phyloP scores from a whole-genome alignment of 1,140 invertebrate genomes.

The Zelostemma sp. region DNA sequence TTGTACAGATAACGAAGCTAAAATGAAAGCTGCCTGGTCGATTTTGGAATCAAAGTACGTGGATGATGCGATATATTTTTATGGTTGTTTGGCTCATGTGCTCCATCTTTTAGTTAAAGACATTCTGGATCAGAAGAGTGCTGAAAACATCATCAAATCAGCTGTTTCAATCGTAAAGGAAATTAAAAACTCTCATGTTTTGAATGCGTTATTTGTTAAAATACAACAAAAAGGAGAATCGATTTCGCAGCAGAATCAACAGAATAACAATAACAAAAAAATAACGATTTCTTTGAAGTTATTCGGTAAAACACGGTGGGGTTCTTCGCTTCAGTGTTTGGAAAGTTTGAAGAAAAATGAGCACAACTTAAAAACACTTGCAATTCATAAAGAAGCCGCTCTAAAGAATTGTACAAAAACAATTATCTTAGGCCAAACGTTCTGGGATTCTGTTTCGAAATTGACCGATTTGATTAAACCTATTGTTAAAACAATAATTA shows the following conservation, averaged over 20 bases:
- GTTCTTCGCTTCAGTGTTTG: constrained; percentile 38
- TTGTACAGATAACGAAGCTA: constrained; percentile 46
- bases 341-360: constrained; percentile 44
- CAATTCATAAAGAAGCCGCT: constrained; percentile 26
- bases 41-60: constrained; percentile 43
- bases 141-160: constrained; percentile 31
- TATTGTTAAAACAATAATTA: constrained; percentile 13
- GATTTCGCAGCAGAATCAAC: constrained; percentile 14
- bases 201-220: constrained; percentile 22
- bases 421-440: constrained; percentile 17
- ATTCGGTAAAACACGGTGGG: constrained; percentile 28
- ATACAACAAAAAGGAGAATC: constrained; percentile 17
- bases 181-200: constrained; percentile 42
- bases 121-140: constrained; percentile 20
- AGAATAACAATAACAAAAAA: constrained; percentile 4
- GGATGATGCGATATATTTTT: constrained; percentile 35
- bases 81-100: constrained; percentile 37
- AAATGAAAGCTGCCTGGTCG: constrained; percentile 45
- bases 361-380: constrained; percentile 43
- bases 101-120: constrained; percentile 43
- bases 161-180: constrained; percentile 35
- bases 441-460: constrained; percentile 27
- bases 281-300: constrained; percentile 31
- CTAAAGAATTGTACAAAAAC: constrained; percentile 15
- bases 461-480: constrained; percentile 2